Conservation (phyloP, 23 tunicate species). For the Aplidium turbinatum region DNA sequence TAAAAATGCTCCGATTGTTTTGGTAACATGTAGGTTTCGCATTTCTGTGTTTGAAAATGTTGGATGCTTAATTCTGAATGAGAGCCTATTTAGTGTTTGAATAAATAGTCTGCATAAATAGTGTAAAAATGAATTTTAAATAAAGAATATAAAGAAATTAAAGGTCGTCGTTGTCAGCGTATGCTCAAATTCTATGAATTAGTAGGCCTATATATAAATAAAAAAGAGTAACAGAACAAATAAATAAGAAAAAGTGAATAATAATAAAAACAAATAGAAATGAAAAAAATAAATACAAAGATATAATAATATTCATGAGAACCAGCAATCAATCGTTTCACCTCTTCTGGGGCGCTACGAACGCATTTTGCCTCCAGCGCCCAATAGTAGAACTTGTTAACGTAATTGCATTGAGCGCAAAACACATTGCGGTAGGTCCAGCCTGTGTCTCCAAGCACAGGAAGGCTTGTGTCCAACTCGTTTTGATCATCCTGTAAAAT, state of each 20-base stretch:
- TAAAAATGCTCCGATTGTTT: no score
- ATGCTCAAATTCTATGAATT: no score
- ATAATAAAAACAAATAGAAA: no score
- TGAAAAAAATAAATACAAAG: background rate
- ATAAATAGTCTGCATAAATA: no score
- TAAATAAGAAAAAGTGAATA: background rate
- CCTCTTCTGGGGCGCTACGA: constrained; percentile 77
- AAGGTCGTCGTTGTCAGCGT: no score
- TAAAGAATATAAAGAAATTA: no score
- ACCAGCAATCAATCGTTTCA: constrained; percentile 10
- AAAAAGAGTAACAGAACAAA: background rate
- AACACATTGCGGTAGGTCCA: constrained; percentile 80
- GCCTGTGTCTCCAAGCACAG: constrained; percentile 71
- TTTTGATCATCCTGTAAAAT: background rate
- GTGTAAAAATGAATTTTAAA: no score
- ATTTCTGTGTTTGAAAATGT: no score
- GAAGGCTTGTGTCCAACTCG: constrained; percentile 48
- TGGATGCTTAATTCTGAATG: no score
- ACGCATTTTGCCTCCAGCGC: constrained; percentile 59
- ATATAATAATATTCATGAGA: background rate
- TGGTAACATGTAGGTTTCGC: no score
- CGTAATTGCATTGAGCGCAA: constrained; percentile 89
- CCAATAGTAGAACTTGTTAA: constrained; percentile 55
- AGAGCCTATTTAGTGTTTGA: no score
- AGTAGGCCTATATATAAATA: no score